Base-by-base conservation (phyloP, 2,888 invertebrate genomes). In the Xestia c-nigrum region DNA sequence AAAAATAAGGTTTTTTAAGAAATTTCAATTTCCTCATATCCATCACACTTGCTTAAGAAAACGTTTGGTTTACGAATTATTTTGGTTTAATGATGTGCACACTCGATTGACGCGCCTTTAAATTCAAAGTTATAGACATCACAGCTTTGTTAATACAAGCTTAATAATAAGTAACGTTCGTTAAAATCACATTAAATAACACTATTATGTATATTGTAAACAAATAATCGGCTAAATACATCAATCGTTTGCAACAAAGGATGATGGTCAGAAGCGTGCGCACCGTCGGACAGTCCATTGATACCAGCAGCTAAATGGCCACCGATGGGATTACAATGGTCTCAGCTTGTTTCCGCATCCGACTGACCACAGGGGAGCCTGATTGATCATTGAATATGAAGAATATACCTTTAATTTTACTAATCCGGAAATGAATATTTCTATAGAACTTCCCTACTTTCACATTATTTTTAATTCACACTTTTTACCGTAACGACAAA, bases 361-460 rank as follows among this genome's bases (percentile, higher is more conserved):
- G 87, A 89, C 90, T 94, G 94, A 93, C 94, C 93, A 90, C 93
- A 88, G 91, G 93, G 92, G 93, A 87, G 74, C 88, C 85, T 94
- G 94, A 95, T 94, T 91, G 93, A 94, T 93, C 91, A 92, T 94
- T 91, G 91, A 91, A 80, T 83, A 83, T 75, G 85, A 92, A 93
- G 93, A 96, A 96, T 95, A 93, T 89, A 88, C 89, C 91, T 88
- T 90, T 95, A 94, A 95, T 95, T 94, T 91, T 89, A 91, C 88
- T 85, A 88, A 91, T 85, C 89, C 91, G 88, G 87, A 89, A 87
- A 88, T 86, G 0, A 72, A 69, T 74, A 74, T 72, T 74, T 78
- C 50, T 83, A 83, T 83, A 78, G 83, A 66, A 79, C 67, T 72
- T 77, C 79, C 79, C 78, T 40, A 52, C 71, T 50, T 74, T 52